Evolutionary conservation across 2,113 vertebrate species (phyloP).

Genomic region (Brienomyrus longianalis): DNA sequence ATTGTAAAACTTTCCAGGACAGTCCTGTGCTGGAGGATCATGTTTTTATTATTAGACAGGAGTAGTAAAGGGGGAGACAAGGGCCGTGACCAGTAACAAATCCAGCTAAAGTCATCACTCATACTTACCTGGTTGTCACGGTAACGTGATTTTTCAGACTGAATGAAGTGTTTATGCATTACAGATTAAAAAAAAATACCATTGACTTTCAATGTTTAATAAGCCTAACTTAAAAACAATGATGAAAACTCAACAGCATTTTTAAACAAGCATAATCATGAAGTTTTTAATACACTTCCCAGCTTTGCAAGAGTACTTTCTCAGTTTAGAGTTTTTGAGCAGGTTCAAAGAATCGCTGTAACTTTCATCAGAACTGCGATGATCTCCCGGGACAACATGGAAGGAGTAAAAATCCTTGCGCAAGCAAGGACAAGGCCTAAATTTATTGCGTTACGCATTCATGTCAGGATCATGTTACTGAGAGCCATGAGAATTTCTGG

Average conservation of each 20-base stretch:
- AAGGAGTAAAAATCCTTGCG: background rate
- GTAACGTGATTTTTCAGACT: background rate
- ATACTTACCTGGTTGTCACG: background rate
- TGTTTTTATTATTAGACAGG: background rate
- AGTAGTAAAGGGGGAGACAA: background rate
- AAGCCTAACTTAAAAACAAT: background rate
- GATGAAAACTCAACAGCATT: background rate
- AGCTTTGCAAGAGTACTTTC: background rate
- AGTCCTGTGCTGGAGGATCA: background rate
- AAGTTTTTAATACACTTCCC: background rate
- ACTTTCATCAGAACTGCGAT: background rate
- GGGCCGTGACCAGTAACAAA: background rate
- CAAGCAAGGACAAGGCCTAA: background rate
- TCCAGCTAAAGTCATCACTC: background rate
- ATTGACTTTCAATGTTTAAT: no score
- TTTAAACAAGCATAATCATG: background rate
- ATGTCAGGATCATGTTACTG: background rate
- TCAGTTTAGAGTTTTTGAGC: background rate
- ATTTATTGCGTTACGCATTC: background rate
- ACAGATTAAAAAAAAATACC: background rate
- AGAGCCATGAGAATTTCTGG: background rate
- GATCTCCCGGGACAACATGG: background rate
- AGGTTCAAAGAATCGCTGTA: background rate
- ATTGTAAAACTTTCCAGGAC: background rate
- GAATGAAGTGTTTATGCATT: background rate